Conservation (phyloP, 2,797 vertebrate genomes). For the Semaprochilodus insignis region DNA sequence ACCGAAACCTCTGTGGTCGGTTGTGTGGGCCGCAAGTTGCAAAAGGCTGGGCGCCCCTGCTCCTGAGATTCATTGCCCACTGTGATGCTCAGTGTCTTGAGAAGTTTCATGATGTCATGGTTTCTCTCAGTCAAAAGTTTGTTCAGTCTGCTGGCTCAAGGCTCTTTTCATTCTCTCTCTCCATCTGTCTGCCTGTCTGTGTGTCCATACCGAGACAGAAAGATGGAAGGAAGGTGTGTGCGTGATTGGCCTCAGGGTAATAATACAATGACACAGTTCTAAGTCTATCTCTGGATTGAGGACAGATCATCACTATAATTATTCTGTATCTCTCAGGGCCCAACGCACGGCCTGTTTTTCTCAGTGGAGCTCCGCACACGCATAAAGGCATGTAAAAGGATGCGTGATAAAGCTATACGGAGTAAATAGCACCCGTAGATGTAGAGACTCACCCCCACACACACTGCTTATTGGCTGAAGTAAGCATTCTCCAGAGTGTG, state of each 20-base stretch:
- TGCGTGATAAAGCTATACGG: slow-evolving; percentile 63
- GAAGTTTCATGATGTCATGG: slow-evolving; percentile 31
- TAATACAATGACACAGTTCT: slow-evolving; percentile 83
- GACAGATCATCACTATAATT: slow-evolving; percentile 82
- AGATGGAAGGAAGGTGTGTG: slow-evolving; percentile 55
- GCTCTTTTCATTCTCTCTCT: slow-evolving; percentile 23
- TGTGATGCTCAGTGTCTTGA: neutral
- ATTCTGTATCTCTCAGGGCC: slow-evolving; percentile 79
- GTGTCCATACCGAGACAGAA: slow-evolving; percentile 52
- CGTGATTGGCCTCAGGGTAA: slow-evolving; percentile 74
- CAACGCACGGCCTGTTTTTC: slow-evolving; percentile 64
- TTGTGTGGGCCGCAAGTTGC: no score
- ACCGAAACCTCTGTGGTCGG: no score
- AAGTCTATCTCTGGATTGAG: slow-evolving; percentile 84
- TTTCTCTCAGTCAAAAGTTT: slow-evolving; percentile 21
- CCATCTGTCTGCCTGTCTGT: slow-evolving; percentile 50
- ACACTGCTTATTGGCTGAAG: slow-evolving; percentile 52
- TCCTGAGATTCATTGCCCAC: neutral
- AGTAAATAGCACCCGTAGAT: slow-evolving; percentile 13
- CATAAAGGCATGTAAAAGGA: slow-evolving; percentile 60
- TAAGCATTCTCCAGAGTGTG: slow-evolving; percentile 44
- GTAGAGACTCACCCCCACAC: slow-evolving; percentile 31
- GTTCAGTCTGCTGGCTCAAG: neutral
- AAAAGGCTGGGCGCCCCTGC: no score
- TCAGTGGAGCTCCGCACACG: slow-evolving; percentile 47